Conservation (phyloP, 1,140 invertebrate species). For the Nebria ingens region DNA sequence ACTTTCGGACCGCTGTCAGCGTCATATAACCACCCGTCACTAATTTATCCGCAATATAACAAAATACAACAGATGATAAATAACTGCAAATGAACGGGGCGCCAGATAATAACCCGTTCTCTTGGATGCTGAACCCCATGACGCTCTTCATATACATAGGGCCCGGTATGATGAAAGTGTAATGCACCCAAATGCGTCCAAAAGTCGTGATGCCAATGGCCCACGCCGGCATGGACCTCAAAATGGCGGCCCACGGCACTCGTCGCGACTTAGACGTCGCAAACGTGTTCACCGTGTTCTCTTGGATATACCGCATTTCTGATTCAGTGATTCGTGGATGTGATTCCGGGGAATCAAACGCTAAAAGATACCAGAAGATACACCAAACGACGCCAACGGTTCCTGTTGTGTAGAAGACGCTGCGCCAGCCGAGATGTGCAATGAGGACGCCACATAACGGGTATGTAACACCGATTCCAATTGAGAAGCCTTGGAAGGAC, state of each 20-base stretch:
- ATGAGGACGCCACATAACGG: conserved; percentile 59
- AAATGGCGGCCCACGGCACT: conserved; percentile 66
- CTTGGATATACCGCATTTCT: conserved; percentile 61
- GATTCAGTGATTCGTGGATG: conserved; percentile 62
- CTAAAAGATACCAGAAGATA: conserved; percentile 60
- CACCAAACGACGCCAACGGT: conserved; percentile 49
- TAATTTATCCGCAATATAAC: conserved; percentile 56
- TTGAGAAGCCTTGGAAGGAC: conserved; percentile 65
- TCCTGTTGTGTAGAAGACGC: conserved; percentile 61
- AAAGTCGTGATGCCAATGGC: conserved; percentile 66
- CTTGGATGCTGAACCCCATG: conserved; percentile 55
- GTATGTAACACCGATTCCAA: conserved; percentile 62
- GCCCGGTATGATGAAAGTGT: conserved; percentile 57
- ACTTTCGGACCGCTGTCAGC: conserved; percentile 53
- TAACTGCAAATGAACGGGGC: conserved; percentile 60
- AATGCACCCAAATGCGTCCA: conserved; percentile 62
- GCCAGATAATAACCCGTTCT: conserved; percentile 56
- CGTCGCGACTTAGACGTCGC: conserved; percentile 33
- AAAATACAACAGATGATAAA: conserved; percentile 56
- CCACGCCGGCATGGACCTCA: conserved; percentile 70
- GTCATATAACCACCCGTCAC: conserved; percentile 45
- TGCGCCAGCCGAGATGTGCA: conserved; percentile 51
- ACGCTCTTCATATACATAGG: conserved; percentile 63
- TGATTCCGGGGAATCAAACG: conserved; percentile 59
- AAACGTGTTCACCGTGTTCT: conserved; percentile 45